A percentile compares a stretch with the other conserved stretches of the same genome.
Conservation (phyloP, 2,888 invertebrate genomes). For the Graphium colonna region DNA sequence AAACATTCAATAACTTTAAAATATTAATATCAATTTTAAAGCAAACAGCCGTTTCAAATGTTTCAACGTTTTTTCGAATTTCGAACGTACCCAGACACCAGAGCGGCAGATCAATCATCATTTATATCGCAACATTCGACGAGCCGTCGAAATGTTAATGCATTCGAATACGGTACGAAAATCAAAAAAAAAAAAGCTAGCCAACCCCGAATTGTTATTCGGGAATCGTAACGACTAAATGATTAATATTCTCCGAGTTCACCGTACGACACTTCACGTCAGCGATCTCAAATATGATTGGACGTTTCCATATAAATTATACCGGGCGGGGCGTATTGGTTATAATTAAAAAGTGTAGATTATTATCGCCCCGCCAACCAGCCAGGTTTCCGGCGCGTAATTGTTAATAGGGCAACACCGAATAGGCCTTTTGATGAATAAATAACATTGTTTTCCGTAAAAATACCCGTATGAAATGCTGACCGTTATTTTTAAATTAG, state of each 20-base stretch:
- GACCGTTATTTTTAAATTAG: slow-evolving; percentile 14
- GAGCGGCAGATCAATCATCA: slow-evolving; percentile 17
- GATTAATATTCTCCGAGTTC: slow-evolving; percentile 62
- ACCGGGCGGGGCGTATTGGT: slow-evolving; percentile 63
- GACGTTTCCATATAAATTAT: slow-evolving; percentile 72
- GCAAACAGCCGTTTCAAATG: not conserved
- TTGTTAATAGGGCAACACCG: slow-evolving; percentile 52
- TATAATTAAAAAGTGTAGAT: slow-evolving; percentile 70
- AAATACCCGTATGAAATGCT: slow-evolving; percentile 24
- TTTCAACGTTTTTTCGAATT: slow-evolving; percentile 8
- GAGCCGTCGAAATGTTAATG: slow-evolving; percentile 20
- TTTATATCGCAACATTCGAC: slow-evolving; percentile 18
- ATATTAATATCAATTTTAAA: not conserved
- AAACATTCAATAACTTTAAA: not conserved
- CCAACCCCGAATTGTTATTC: slow-evolving; percentile 28
- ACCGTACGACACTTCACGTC: slow-evolving; percentile 61
- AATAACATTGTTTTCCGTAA: slow-evolving; percentile 37
- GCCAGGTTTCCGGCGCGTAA: slow-evolving; percentile 63
- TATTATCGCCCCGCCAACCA: slow-evolving; percentile 60
- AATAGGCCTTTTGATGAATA: slow-evolving; percentile 44
- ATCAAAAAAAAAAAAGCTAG: slow-evolving; percentile 9
- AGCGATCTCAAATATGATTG: slow-evolving; percentile 69
- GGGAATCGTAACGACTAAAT: slow-evolving; percentile 45
- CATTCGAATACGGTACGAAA: slow-evolving; percentile 12
- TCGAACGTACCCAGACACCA: not conserved